phyloP scores from a whole-genome alignment of 2,797 vertebrate species.

The Labroides dimidiatus region DNA sequence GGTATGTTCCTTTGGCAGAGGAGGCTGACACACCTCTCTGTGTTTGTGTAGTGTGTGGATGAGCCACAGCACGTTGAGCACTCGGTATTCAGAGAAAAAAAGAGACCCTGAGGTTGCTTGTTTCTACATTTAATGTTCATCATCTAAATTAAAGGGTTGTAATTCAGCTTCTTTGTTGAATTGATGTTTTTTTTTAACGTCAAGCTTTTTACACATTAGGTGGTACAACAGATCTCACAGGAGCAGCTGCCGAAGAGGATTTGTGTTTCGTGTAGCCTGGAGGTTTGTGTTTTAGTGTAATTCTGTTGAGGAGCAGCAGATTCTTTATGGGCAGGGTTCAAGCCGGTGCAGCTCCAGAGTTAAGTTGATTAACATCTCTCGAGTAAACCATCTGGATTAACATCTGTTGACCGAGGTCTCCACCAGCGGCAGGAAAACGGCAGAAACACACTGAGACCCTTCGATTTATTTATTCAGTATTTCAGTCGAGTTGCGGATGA shows the following conservation, averaged over 20 bases:
- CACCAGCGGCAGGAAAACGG: conserved; percentile 54
- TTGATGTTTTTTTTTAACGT: conserved; percentile 21
- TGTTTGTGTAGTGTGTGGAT: conserved; percentile 64
- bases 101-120: conserved; percentile 8
- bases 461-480: conserved; percentile 24
- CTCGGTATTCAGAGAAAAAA: conserved; percentile 20
- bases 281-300: conserved; percentile 44
- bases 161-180: not conserved
- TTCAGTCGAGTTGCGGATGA: conserved; percentile 6
- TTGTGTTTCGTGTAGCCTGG: conserved; percentile 38
- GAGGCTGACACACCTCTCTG: conserved; percentile 69
- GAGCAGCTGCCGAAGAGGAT: not conserved
- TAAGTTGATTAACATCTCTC: conserved; percentile 76
- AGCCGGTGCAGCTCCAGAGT: conserved; percentile 60
- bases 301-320: conserved; percentile 54
- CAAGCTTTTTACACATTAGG: conserved; percentile 1
- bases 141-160: conserved; percentile 3
- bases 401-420: conserved; percentile 67
- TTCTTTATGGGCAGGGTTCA: conserved; percentile 60
- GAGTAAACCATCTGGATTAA: conserved; percentile 74
- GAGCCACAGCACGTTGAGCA: conserved; percentile 60
- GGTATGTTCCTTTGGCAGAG: conserved; percentile 71
- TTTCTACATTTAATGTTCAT: conserved; percentile 4
- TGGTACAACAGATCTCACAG: not conserved
- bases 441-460: not conserved